Conservation (phyloP, 1,140 invertebrate species). For the Drosophila biarmipes region DNA sequence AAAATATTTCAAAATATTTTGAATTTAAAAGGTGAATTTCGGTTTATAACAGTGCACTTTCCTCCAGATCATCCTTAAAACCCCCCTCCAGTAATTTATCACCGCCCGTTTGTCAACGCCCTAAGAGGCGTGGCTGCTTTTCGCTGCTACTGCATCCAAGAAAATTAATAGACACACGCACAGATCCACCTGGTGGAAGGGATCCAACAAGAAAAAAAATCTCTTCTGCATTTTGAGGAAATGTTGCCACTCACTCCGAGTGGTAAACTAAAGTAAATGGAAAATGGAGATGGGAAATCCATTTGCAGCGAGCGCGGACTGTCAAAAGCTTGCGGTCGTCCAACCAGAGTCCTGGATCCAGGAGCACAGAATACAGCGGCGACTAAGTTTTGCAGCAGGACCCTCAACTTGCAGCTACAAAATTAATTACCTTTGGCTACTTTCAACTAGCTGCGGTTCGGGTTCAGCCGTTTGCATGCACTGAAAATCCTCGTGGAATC, state of each 20-base stretch:
- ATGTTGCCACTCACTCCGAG: constrained; percentile 58
- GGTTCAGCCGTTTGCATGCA: constrained; percentile 52
- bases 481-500: constrained; percentile 3
- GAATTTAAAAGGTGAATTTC: too few relatives aligned
- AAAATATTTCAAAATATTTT: too few relatives aligned
- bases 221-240: constrained; percentile 38
- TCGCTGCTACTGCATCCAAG: constrained; percentile 28
- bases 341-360: constrained; percentile 26
- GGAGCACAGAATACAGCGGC: constrained; percentile 21
- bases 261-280: constrained; percentile 67
- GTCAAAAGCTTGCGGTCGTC: constrained; percentile 61
- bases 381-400: constrained; percentile 42
- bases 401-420: constrained; percentile 71
- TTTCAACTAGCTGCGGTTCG: constrained; percentile 71
- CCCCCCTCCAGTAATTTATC: constrained; percentile 54
- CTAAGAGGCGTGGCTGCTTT: constrained; percentile 34
- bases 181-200: constrained; percentile 22
- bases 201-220: constrained; percentile 13
- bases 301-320: constrained; percentile 59
- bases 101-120: constrained; percentile 61
- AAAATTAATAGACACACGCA: constrained; percentile 71
- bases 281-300: constrained; percentile 74
- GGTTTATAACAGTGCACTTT: constrained; percentile 8
- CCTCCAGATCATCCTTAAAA: constrained; percentile 3
- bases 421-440: constrained; percentile 83